Percentiles rank a stretch among this genome's conserved stretches.
These are phyloP conservation scores for Eupithecia subumbrata DNA, from an alignment of 2,888 invertebrate genomes.

Conservation along the genomic window DNA sequence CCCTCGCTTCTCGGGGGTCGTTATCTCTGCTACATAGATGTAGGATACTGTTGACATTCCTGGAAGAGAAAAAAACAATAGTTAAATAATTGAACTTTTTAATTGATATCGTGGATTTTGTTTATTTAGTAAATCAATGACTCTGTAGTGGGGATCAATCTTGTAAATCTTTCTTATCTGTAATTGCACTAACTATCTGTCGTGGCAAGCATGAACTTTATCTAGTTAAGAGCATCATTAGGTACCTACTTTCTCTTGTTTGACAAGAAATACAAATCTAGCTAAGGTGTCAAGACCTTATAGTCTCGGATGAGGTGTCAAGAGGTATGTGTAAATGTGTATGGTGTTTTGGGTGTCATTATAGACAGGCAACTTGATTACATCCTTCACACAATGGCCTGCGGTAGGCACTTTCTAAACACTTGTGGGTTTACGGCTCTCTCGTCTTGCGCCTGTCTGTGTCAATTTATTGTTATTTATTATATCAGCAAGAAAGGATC, in stretches of 20 bases:
- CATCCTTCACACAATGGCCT: neutral
- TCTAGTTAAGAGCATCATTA: too few species aligned
- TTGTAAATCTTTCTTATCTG: neutral
- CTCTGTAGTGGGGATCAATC: neutral
- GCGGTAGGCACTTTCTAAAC: neutral
- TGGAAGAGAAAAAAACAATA: slow-evolving; percentile 53
- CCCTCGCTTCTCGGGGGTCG: slow-evolving; percentile 87
- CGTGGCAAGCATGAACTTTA: neutral
- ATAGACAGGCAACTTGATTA: neutral
- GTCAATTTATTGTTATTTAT: too few species aligned
- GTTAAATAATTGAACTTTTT: neutral
- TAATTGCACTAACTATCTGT: neutral
- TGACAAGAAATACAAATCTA: neutral
- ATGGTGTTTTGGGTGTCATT: neutral
- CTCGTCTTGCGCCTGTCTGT: neutral
- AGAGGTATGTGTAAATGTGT: neutral
- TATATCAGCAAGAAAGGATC: too few species aligned
- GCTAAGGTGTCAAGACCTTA: neutral
- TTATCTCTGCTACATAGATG: slow-evolving; percentile 88
- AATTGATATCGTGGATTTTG: neutral
- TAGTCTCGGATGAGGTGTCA: neutral
- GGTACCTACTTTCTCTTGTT: neutral
- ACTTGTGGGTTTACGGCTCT: neutral
- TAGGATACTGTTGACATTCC: slow-evolving; percentile 88
- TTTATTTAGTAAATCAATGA: neutral